phyloP scores from a whole-genome alignment of 2,888 invertebrate species.

The Mesorhabditis sp. region DNA sequence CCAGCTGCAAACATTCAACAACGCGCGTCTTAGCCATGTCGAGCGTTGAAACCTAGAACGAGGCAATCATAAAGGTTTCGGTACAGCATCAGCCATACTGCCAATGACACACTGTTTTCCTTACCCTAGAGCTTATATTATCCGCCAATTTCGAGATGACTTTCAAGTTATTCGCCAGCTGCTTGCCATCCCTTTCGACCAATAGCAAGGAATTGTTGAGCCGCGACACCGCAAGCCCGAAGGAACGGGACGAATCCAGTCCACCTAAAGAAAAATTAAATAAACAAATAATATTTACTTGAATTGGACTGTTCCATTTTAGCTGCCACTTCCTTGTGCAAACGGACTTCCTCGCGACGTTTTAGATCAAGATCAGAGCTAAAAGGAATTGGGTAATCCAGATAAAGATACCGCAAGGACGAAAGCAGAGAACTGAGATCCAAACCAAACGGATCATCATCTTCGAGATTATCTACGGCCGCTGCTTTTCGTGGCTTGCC shows the following conservation, averaged over 20 bases:
- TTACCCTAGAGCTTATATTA: slow-evolving; percentile 71
- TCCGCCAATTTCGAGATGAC: slow-evolving; percentile 48
- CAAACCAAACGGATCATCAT: too few species aligned
- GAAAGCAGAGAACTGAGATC: too few species aligned
- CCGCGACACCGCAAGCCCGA: slow-evolving; percentile 48
- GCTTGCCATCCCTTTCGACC: slow-evolving; percentile 74
- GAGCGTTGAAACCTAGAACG: slow-evolving; percentile 72
- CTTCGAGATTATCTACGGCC: too few species aligned
- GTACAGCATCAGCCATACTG: too few species aligned
- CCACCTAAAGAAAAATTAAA: slow-evolving; percentile 25
- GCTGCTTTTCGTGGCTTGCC: too few species aligned
- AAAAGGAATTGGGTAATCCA: background rate
- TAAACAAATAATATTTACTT: background rate
- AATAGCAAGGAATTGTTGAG: slow-evolving; percentile 44
- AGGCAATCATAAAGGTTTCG: background rate
- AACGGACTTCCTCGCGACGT: slow-evolving; percentile 5
- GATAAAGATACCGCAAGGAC: too few species aligned
- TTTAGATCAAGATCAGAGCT: background rate
- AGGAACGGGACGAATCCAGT: slow-evolving; percentile 38
- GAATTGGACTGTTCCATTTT: slow-evolving; percentile 16
- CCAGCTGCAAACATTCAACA: slow-evolving; percentile 85
- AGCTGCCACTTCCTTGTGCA: background rate
- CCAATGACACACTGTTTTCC: too few species aligned
- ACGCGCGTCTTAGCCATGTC: slow-evolving; percentile 89
- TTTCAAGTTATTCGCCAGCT: slow-evolving; percentile 76